Evolutionary conservation across 2,888 invertebrate genomes (phyloP), one percentile per base, ranked within the genome.

Genomic region (Argyresthia albistria): DNA sequence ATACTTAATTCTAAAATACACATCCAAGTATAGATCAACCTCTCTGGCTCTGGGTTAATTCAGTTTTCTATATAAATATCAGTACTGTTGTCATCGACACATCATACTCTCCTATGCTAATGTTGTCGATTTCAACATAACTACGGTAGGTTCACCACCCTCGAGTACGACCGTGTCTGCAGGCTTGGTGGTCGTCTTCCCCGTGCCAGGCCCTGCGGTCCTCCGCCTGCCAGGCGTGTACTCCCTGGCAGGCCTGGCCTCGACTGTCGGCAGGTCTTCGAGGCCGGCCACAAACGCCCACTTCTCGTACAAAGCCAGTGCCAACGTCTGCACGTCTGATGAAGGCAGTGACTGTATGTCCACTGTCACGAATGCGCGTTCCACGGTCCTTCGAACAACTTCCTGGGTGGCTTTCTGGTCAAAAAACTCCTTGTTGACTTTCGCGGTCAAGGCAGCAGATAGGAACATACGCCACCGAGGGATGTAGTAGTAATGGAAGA

Each of bases 401-500:
- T 76, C 63, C 57, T 89, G 89, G 10, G 92, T 91, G 2, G 67
- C 67, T 1, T 76, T 84, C 58, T 91, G 89, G 61, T 93, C 90
- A 58, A 94, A 93, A 0, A 73, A 65, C 8, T 66, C 80, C 1
- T 83, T 80, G 12, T 82, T 75, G 0, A 65, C 58, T 25, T 94
- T 72, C 0, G 91, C 88, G 14, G 83, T 69, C 1, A 89, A 76
- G 53, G 95, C 83, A 9, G 88, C 88, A 0, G 80, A 59, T 0
- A 96, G 67, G 66, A 96, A 97, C 51, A 90, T 65, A 1, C 69
- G 59, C 97, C 97, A 97, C 55, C 97, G 88, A 0, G 93, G 93
- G 53, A 77, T 81, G 66, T 94, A 96, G 66, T 93, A 97, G 66
- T 93, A 89, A n/a, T 57, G 59, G 43, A 84, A 73, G 35, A 87